These are phyloP conservation scores for Chrysopilus asiliformis DNA, from an alignment of 2,888 invertebrate species.

Conservation along the genomic window DNA sequence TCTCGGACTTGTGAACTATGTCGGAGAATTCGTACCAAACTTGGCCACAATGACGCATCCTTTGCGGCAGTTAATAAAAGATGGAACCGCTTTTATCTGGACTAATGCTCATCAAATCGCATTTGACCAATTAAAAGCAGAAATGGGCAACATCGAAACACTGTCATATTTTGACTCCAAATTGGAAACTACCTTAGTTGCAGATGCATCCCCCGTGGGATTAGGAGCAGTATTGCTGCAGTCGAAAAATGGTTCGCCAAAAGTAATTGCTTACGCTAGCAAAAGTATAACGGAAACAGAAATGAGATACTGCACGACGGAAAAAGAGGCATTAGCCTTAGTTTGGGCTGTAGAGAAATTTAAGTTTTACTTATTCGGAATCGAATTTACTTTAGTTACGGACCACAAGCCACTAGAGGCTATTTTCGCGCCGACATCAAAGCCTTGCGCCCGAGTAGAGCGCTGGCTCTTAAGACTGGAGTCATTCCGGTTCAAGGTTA, in stretches of 20 bases:
- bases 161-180: constrained; percentile 22
- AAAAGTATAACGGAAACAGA: constrained; percentile 25
- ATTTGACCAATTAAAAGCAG: constrained; percentile 19
- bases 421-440: constrained; percentile 18
- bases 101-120: constrained; percentile 18
- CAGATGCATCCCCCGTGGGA: constrained; percentile 27
- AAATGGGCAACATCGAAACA: constrained; percentile 8
- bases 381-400: constrained; percentile 24
- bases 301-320: constrained; percentile 19
- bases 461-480: constrained; percentile 18
- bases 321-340: constrained; percentile 25
- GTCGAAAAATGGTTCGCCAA: constrained; percentile 14
- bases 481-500: constrained; percentile 16
- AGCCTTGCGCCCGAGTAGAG: constrained; percentile 19
- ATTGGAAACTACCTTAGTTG: constrained; percentile 21
- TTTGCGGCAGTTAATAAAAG: constrained; percentile 7
- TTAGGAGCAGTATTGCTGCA: constrained; percentile 25
- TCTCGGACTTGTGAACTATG: constrained; percentile 23
- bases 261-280: constrained; percentile 30
- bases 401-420: constrained; percentile 23
- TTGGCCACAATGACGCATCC: constrained; percentile 10
- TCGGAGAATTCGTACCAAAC: constrained; percentile 18
- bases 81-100: constrained; percentile 21
- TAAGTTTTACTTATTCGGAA: constrained; percentile 29
- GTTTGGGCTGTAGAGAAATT: constrained; percentile 29